A percentile compares a stretch with the other conserved stretches of the same genome.
Evolutionary conservation across 2,888 invertebrate species (phyloP).

Genomic region (Horisme vitalbata): DNA sequence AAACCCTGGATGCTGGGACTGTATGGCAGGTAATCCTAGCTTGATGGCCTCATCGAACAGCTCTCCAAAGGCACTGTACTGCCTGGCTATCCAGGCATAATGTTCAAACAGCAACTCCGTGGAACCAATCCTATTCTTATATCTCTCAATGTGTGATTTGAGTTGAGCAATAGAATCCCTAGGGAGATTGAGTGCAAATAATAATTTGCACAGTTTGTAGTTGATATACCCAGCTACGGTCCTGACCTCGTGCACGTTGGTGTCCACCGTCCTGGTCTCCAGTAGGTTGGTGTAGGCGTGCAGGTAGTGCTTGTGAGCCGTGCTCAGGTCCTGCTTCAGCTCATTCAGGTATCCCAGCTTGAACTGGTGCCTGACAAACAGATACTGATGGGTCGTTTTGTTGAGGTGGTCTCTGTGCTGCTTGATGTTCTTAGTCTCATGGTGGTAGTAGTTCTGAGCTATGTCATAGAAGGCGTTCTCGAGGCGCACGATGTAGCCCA

Average conservation of each 20-base stretch:
- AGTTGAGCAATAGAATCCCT: slow-evolving; percentile 98
- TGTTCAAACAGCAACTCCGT: slow-evolving; percentile 96
- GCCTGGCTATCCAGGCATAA: slow-evolving; percentile 96
- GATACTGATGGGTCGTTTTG: slow-evolving; percentile 94
- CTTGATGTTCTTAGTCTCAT: slow-evolving; percentile 93
- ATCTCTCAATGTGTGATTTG: slow-evolving; percentile 94
- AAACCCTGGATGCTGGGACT: slow-evolving; percentile 98
- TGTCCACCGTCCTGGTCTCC: slow-evolving; percentile 94
- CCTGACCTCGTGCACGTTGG: slow-evolving; percentile 96
- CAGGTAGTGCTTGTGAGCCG: slow-evolving; percentile 93
- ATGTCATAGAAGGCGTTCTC: slow-evolving; percentile 97
- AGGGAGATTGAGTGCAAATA: slow-evolving; percentile 94
- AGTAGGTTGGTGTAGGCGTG: slow-evolving; percentile 95
- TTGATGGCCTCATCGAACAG: slow-evolving; percentile 98
- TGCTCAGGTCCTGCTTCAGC: slow-evolving; percentile 93
- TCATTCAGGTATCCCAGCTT: slow-evolving; percentile 98
- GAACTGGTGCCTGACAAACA: slow-evolving; percentile 97
- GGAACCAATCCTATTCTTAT: slow-evolving; percentile 90
- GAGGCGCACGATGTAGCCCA: slow-evolving; percentile 88
- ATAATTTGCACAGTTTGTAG: slow-evolving; percentile 96
- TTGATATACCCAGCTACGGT: slow-evolving; percentile 97
- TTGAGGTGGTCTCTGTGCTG: slow-evolving; percentile 95
- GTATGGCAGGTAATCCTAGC: slow-evolving; percentile 94
- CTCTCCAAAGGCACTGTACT: slow-evolving; percentile 95
- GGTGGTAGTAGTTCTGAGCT: slow-evolving; percentile 95